A percentile compares a stretch with the other conserved stretches of the same genome.
Conservation (phyloP, 2,113 vertebrate genomes). For the Pituophis catenifer region DNA sequence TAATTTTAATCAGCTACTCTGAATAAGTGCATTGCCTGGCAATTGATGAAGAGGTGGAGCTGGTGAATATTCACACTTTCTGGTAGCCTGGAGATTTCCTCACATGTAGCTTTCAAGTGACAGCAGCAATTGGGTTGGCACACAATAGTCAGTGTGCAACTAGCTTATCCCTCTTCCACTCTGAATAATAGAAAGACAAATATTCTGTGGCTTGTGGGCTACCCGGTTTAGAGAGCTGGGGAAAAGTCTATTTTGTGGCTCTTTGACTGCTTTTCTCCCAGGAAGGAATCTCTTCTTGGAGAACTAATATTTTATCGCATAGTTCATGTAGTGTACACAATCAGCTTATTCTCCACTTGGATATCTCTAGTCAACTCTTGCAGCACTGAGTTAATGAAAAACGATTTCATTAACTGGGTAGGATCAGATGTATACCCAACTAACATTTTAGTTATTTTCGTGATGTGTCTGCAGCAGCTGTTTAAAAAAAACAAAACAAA, state of each 20-base stretch:
- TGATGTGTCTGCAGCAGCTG: background rate
- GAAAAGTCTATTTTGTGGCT: background rate
- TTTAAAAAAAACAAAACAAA: background rate
- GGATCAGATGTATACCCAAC: background rate
- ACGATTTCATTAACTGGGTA: background rate
- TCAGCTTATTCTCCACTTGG: background rate
- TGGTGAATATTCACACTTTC: conserved; percentile 57
- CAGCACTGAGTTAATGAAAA: background rate
- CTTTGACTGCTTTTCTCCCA: background rate
- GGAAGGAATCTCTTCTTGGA: background rate
- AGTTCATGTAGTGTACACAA: no score
- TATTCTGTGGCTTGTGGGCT: no score
- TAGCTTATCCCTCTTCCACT: background rate
- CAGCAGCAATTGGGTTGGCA: background rate
- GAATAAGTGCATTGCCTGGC: conserved; percentile 49
- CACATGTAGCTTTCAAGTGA: conserved; percentile 24
- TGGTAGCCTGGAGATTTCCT: conserved; percentile 8
- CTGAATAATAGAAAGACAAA: background rate
- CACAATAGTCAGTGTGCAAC: background rate
- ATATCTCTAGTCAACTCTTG: background rate
- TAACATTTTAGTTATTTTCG: background rate
- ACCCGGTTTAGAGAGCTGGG: background rate
- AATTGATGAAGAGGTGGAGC: conserved; percentile 37
- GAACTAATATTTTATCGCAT: background rate
- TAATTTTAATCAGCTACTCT: conserved; percentile 60